phyloP scores from a whole-genome alignment of 1,140 invertebrate species.

The Trichomalopsis sarcophagae region DNA sequence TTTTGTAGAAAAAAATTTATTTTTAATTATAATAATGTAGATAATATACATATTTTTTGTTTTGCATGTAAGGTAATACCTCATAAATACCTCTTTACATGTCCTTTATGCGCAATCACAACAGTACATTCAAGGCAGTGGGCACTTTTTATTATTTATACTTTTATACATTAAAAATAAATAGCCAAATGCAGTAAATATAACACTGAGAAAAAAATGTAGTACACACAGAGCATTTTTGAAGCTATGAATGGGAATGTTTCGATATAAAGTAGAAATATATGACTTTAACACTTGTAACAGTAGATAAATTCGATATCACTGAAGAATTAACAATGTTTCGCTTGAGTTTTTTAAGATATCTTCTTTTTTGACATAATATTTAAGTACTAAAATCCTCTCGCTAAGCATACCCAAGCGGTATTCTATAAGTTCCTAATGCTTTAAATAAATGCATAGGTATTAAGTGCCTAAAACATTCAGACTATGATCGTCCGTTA shows the following conservation, averaged over 20 bases:
- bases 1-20: constrained; percentile 53
- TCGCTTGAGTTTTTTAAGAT: constrained; percentile 46
- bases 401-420: constrained; percentile 44
- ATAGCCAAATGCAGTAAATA: constrained; percentile 32
- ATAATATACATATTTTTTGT: constrained; percentile 44
- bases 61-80: constrained; percentile 44
- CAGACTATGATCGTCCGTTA: constrained; percentile 41
- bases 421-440: constrained; percentile 49
- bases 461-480: constrained; percentile 44
- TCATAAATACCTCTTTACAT: constrained; percentile 43
- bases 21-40: constrained; percentile 49
- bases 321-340: constrained; percentile 50
- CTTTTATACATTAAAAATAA: constrained; percentile 33
- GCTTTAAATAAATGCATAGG: constrained; percentile 47
- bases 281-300: constrained; percentile 53
- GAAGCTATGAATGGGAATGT: constrained; percentile 52
- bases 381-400: constrained; percentile 49
- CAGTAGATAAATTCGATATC: constrained; percentile 53
- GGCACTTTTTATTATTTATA: constrained; percentile 20
- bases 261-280: constrained; percentile 52
- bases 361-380: constrained; percentile 47
- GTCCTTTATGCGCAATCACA: constrained; percentile 26
- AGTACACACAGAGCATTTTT: constrained; percentile 33
- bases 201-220: constrained; percentile 29
- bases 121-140: constrained; percentile 46